These are phyloP conservation scores for Eugnorisma glareosa DNA, from an alignment of 2,888 invertebrate species.

Conservation along the genomic window DNA sequence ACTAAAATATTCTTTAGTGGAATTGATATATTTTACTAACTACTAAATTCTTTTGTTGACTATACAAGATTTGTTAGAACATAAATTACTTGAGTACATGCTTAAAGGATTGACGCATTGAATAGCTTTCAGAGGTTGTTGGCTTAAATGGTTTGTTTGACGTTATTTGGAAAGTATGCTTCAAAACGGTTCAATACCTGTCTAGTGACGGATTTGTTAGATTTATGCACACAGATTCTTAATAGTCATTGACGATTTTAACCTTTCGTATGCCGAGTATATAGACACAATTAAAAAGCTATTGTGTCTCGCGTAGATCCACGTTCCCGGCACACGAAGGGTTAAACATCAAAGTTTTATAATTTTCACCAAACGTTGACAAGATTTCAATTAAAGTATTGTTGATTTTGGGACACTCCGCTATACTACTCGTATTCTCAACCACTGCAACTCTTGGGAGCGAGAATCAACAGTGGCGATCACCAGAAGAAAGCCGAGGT, in stretches of 20 bases:
- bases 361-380: no score
- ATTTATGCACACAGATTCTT: no score
- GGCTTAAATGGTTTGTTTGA: slow-evolving; percentile 18
- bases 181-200: neutral
- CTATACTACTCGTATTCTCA: no score
- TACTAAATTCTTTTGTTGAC: slow-evolving; percentile 17
- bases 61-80: slow-evolving; percentile 52
- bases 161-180: slow-evolving; percentile 38
- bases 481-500: neutral
- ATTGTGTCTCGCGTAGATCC: no score
- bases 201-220: neutral
- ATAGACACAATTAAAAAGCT: no score
- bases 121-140: slow-evolving; percentile 49
- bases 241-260: no score
- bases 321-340: no score
- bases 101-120: slow-evolving; percentile 59
- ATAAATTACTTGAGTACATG: slow-evolving; percentile 57
- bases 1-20: no score
- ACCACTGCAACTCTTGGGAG: neutral
- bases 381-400: neutral
- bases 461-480: neutral
- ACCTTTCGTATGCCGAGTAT: no score
- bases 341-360: no score
- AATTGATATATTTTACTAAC: no score
- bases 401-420: neutral